A percentile compares a stretch with the other conserved stretches of the same genome.
Conservation (phyloP, 2,888 invertebrate species). For the Saturnia pavonia region DNA sequence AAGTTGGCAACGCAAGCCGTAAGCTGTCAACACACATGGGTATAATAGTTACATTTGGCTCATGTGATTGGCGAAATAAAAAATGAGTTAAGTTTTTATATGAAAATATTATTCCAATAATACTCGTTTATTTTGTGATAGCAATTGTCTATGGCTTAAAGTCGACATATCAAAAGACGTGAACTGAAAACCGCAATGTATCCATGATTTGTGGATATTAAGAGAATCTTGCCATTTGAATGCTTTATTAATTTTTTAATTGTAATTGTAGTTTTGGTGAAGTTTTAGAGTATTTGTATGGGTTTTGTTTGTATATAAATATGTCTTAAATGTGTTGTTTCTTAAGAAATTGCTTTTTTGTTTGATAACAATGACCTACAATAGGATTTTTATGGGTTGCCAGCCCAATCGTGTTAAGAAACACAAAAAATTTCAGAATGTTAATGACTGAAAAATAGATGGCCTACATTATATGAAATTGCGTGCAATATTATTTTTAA, state of each 20-base stretch:
- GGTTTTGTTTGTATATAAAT: neutral
- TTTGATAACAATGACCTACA: neutral
- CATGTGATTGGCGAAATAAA: neutral
- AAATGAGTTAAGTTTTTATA: neutral
- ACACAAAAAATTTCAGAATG: neutral
- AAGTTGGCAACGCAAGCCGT: neutral
- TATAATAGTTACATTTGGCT: neutral
- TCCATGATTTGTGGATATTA: neutral
- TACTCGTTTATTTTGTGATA: conserved; percentile 16
- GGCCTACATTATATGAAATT: neutral
- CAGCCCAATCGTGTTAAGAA: neutral
- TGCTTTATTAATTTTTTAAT: too few relatives aligned
- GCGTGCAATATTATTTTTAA: conserved; percentile 5
- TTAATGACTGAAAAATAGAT: neutral
- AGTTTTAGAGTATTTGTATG: neutral
- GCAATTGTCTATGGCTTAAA: conserved; percentile 14
- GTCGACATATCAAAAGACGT: neutral
- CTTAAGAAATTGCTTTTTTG: too few relatives aligned
- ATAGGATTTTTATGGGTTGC: neutral
- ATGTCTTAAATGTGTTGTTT: neutral
- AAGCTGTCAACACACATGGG: neutral
- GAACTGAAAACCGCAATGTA: neutral
- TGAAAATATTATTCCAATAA: conserved; percentile 5
- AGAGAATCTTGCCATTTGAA: conserved; percentile 32
- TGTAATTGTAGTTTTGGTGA: conserved; percentile 3